Conservation (phyloP, 2,888 invertebrate genomes). For the Sylvicola fuscatus region DNA sequence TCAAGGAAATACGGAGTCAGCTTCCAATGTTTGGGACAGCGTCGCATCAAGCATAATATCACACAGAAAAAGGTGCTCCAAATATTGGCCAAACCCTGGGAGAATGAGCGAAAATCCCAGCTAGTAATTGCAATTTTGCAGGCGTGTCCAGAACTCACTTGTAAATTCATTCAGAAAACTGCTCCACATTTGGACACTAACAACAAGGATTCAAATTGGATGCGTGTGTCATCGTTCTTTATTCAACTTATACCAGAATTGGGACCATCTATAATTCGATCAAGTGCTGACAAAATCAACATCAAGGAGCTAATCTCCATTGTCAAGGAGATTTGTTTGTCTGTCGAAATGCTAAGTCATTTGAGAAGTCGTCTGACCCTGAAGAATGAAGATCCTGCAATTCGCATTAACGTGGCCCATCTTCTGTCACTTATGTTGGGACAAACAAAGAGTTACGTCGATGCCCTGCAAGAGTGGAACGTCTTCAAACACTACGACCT, state of each 20-base stretch:
- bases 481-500: constrained; percentile 15
- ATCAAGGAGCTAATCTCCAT: constrained; percentile 18
- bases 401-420: constrained; percentile 19
- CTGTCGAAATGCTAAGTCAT: constrained; percentile 16
- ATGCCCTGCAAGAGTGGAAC: constrained; percentile 14
- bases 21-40: constrained; percentile 40
- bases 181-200: constrained; percentile 38
- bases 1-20: constrained; percentile 57
- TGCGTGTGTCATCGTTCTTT: constrained; percentile 7
- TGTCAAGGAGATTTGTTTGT: constrained; percentile 20
- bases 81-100: constrained; percentile 46
- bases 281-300: constrained; percentile 15
- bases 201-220: constrained; percentile 10
- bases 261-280: constrained; percentile 5
- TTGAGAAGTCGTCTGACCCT: constrained; percentile 12
- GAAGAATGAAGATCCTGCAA: constrained; percentile 9
- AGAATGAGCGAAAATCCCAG: constrained; percentile 38
- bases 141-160: constrained; percentile 51
- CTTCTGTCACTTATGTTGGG: constrained; percentile 25
- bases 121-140: constrained; percentile 39
- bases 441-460: constrained; percentile 22
- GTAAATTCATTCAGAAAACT: constrained; percentile 35
- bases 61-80: constrained; percentile 31
- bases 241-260: constrained; percentile 3
- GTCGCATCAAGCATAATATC: constrained; percentile 18